A percentile compares a stretch with the other conserved stretches of the same genome.
These are phyloP conservation scores for Rhyacophila evoluta DNA, from an alignment of 2,888 invertebrate species.

Conservation along the genomic window DNA sequence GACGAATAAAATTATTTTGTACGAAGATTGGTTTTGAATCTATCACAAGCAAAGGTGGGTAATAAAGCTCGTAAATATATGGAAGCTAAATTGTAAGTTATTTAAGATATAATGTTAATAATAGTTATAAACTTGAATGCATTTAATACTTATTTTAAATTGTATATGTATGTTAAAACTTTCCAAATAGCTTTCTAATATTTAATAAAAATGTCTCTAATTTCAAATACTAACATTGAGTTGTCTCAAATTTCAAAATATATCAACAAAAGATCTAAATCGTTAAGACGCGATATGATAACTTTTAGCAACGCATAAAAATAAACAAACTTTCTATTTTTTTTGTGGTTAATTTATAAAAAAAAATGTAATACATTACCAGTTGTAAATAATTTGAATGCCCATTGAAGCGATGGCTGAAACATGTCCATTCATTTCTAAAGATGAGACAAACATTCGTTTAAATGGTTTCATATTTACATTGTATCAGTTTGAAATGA, in stretches of 20 bases:
- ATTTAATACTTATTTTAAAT: too few species aligned
- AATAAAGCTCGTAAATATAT: too few species aligned
- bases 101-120: too few species aligned
- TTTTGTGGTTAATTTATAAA: too few species aligned
- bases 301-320: not conserved
- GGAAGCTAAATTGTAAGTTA: too few species aligned
- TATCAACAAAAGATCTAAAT: not conserved
- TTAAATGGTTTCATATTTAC: not conserved
- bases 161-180: not conserved
- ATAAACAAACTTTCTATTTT: not conserved
- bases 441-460: not conserved
- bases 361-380: too few species aligned
- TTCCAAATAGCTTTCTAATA: conserved; percentile 6
- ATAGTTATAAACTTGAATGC: too few species aligned
- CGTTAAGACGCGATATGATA: not conserved
- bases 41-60: too few species aligned
- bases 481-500: too few species aligned
- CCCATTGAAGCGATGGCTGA: not conserved
- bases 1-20: too few species aligned
- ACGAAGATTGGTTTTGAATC: too few species aligned
- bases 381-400: not conserved
- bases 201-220: not conserved
- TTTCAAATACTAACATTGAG: not conserved
- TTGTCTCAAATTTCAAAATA: not conserved
- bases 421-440: not conserved